Evolutionary conservation across 2,888 invertebrate genomes (phyloP).

Genomic region (Heliconius ismenius): DNA sequence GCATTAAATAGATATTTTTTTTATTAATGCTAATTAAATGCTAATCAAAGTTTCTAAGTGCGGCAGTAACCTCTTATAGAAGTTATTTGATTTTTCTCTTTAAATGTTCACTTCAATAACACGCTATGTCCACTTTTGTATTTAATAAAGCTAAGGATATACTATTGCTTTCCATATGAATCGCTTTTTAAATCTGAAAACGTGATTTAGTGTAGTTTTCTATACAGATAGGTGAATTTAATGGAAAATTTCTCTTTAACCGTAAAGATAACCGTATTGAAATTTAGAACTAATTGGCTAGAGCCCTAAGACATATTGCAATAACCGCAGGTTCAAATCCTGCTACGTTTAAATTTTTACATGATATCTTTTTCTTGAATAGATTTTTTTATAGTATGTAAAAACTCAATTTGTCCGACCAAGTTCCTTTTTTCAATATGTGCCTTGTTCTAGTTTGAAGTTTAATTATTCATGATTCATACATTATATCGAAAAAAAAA

Average conservation of each 20-base stretch:
- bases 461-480: conserved; percentile 6
- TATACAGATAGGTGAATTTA: conserved; percentile 3
- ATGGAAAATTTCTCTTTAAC: neutral
- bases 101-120: conserved; percentile 6
- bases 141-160: neutral
- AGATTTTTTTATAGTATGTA: conserved; percentile 10
- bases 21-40: neutral
- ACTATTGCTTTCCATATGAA: conserved; percentile 8
- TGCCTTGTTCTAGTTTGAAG: conserved; percentile 53
- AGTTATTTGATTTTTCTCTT: conserved; percentile 5
- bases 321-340: neutral
- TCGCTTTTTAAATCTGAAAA: neutral
- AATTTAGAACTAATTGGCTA: neutral
- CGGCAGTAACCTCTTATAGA: neutral
- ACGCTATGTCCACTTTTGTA: conserved; percentile 14
- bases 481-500: neutral
- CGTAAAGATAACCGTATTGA: neutral
- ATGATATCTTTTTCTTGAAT: neutral
- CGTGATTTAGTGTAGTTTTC: conserved; percentile 19
- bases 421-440: conserved; percentile 58
- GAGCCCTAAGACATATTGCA: neutral
- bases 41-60: neutral
- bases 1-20: neutral
- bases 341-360: neutral
- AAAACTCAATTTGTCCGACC: conserved; percentile 50